Evolutionary conservation across 2,888 invertebrate species (phyloP).

Genomic region (Lepidonotus clava): DNA sequence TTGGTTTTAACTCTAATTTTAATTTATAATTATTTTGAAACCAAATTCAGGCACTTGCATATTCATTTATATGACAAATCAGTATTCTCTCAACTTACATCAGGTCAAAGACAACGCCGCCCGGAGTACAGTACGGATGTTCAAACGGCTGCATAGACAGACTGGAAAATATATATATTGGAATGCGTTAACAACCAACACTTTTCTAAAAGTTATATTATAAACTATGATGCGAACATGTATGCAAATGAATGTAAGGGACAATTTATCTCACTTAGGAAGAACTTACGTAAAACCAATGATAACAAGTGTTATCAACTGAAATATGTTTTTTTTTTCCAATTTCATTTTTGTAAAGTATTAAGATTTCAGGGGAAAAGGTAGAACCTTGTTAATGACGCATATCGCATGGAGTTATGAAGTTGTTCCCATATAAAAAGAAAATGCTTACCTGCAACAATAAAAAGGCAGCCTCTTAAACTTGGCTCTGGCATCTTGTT

Average conservation of each 20-base stretch:
- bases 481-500: constrained; percentile 86
- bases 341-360: not conserved
- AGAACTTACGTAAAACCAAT: not conserved
- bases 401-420: not conserved
- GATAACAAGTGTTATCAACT: not conserved
- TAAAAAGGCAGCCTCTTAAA: constrained; percentile 95
- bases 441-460: constrained; percentile 85
- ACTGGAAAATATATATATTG: constrained; percentile 80
- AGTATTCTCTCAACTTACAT: constrained; percentile 72
- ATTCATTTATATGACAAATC: not conserved
- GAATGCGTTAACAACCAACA: not conserved
- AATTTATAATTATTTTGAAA: too few relatives aligned
- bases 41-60: not conserved
- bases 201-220: not conserved
- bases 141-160: constrained; percentile 95
- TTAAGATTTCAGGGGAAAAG: not conserved
- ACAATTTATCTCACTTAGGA: constrained; percentile 47
- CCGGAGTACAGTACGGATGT: constrained; percentile 92
- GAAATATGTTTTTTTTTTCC: not conserved
- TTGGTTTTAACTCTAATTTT: too few relatives aligned
- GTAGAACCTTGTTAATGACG: not conserved
- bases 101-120: constrained; percentile 96
- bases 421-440: not conserved
- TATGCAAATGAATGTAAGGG: too few relatives aligned
- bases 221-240: too few relatives aligned